phyloP scores from a whole-genome alignment of 2,888 invertebrate genomes.

The Caenorhabditis zanzibari region DNA sequence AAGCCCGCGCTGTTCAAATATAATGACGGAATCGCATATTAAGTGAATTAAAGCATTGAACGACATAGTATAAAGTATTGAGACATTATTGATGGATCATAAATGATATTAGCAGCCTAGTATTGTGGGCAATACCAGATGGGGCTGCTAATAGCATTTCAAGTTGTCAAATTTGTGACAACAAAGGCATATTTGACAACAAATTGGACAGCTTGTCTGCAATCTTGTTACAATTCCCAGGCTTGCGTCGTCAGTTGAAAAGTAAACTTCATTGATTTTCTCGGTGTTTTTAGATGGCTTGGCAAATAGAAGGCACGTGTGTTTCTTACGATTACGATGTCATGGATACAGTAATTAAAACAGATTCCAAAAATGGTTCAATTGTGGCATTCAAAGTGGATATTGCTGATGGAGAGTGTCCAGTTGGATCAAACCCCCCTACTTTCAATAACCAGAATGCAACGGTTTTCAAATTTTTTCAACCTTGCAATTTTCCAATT shows the following conservation, averaged over 20 bases:
- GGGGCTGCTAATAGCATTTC: too few relatives aligned
- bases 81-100: too few relatives aligned
- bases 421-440: slow-evolving; percentile 23
- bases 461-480: not conserved
- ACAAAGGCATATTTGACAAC: too few relatives aligned
- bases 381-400: slow-evolving; percentile 39
- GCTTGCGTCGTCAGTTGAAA: slow-evolving; percentile 1
- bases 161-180: too few relatives aligned
- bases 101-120: too few relatives aligned
- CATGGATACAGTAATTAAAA: not conserved
- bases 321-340: not conserved
- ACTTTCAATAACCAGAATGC: slow-evolving; percentile 40
- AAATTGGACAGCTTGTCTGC: slow-evolving; percentile 28
- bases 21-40: too few relatives aligned
- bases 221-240: slow-evolving; percentile 9
- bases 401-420: slow-evolving; percentile 6
- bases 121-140: too few relatives aligned
- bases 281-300: slow-evolving; percentile 22
- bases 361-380: not conserved
- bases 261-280: not conserved
- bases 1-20: too few relatives aligned
- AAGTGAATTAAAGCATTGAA: too few relatives aligned
- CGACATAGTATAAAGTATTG: too few relatives aligned
- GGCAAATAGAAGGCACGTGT: slow-evolving; percentile 11
- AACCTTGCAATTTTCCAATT: not conserved